Evolutionary conservation across 2,113 vertebrate genomes (phyloP), one percentile per base, ranked within the genome.

Genomic region (Melospiza georgiana): DNA sequence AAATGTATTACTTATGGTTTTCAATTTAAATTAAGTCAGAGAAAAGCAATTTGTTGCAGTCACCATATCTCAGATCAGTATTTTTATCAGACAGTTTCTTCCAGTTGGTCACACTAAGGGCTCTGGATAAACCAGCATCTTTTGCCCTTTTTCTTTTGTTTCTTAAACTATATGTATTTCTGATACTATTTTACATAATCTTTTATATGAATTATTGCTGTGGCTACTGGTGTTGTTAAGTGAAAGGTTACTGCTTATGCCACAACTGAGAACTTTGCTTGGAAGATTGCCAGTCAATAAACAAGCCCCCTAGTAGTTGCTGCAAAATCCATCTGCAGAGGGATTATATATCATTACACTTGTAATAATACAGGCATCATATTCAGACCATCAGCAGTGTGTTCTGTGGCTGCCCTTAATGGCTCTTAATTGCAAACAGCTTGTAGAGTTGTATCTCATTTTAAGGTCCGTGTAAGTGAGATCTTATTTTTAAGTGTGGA

Each of bases 371-470:
- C 13, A 46, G 66, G 35, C 89, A 62, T 93, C 27, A 0, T 72
- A 78, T 59, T 89, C 75, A 87, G 77, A 74, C 49, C 43, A 89
- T 63, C 51, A 81, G 75, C 84, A 84, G 20, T 61, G 46, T 75
- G 58, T 80, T 93, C 35, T 84, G 66, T 78, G 89, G 25, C 58
- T 93, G 62, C 39, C 57, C 51, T 41, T 90, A 72, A 78, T 94
- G 69, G 33, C 33, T 92, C 39, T 80, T 95, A 92, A 89, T 94
- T 89, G 66, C 63, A 74, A 75, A 74, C 49, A 90, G 43, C 73
- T 71, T 89, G n/a, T 67, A 74, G 59, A 57, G 25, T 18, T 87
- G 0, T 41, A 65, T 82, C 78, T 88, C 11, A 27, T 76, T 79
- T 66, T 87, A 66, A 48, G 46, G 61, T 24, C 49, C 52, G 89